These are phyloP conservation scores for Salvelinus namaycush DNA, from an alignment of 2,113 vertebrate genomes.

Conservation along the genomic window DNA sequence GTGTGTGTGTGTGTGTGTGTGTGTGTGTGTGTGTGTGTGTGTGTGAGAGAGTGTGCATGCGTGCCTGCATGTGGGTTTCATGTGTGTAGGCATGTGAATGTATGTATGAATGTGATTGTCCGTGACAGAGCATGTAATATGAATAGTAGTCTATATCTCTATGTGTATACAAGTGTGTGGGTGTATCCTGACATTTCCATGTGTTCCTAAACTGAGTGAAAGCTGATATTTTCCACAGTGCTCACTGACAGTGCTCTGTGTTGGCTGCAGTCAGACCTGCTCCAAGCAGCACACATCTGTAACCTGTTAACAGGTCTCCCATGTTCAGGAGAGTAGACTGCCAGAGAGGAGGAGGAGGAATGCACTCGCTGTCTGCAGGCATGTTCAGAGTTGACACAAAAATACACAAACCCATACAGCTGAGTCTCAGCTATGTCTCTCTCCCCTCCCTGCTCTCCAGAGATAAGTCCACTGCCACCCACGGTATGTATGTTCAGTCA, in stretches of 20 bases:
- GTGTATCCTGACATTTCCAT: not conserved
- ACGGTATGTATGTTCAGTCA: no score
- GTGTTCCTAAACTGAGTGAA: slow-evolving; percentile 6
- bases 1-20: no score
- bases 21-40: no score
- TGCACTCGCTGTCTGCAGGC: no score
- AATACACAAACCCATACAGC: no score
- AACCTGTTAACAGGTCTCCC: slow-evolving; percentile 26
- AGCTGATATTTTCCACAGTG: slow-evolving; percentile 22
- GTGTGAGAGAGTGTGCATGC: no score
- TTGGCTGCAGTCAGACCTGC: not conserved
- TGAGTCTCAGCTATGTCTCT: no score
- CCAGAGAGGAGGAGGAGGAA: no score
- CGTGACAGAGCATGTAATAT: not conserved
- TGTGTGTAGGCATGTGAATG: not conserved
- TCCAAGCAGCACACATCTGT: slow-evolving; percentile 34
- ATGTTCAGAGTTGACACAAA: no score
- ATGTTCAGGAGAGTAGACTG: slow-evolving; percentile 3
- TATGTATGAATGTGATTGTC: not conserved
- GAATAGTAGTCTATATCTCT: not conserved
- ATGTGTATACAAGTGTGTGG: not conserved
- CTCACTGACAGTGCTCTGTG: slow-evolving; percentile 2
- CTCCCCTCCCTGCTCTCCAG: no score
- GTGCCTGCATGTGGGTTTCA: not conserved
- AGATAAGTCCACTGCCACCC: no score